Percentiles rank a stretch among this genome's conserved stretches.
These are phyloP conservation scores for Tetramorium bicarinatum DNA, from an alignment of 2,888 invertebrate species.

Conservation along the genomic window DNA sequence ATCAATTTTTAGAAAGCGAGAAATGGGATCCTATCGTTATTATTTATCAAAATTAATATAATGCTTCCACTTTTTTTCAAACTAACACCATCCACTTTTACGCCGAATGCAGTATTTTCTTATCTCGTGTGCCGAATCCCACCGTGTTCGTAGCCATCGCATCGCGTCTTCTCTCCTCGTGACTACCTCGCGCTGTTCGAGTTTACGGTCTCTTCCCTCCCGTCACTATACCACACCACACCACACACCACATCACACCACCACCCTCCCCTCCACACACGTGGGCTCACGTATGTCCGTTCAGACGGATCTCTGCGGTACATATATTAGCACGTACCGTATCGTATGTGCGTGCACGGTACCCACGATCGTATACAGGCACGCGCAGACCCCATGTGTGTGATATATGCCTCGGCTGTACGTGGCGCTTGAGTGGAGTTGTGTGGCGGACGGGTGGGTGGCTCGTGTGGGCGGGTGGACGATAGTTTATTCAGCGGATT, in stretches of 20 bases:
- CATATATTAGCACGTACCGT: slow-evolving; percentile 72
- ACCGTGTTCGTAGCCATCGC: slow-evolving; percentile 66
- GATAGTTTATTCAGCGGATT: slow-evolving; percentile 86
- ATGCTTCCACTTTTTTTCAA: too few species aligned
- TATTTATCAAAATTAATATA: not conserved
- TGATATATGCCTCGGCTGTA: slow-evolving; percentile 76
- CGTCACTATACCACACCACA: slow-evolving; percentile 36
- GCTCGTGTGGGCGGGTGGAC: slow-evolving; percentile 82
- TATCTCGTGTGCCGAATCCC: slow-evolving; percentile 60
- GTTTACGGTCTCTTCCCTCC: slow-evolving; percentile 67
- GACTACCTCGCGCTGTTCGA: slow-evolving; percentile 67
- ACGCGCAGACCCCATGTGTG: slow-evolving; percentile 53
- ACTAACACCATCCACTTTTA: not conserved
- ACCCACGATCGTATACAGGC: slow-evolving; percentile 36
- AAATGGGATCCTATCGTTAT: not conserved
- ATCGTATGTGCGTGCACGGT: slow-evolving; percentile 54
- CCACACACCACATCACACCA: slow-evolving; percentile 34
- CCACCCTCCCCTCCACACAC: slow-evolving; percentile 21
- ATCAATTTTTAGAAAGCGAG: not conserved
- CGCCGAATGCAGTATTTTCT: not conserved
- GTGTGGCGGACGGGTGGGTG: slow-evolving; percentile 81
- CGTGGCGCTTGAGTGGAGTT: slow-evolving; percentile 79
- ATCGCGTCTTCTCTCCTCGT: slow-evolving; percentile 65
- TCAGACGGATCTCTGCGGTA: slow-evolving; percentile 70
- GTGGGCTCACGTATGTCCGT: slow-evolving; percentile 56